Base-by-base conservation (phyloP, 1,140 invertebrate species). In the Ruditapes philippinarum region DNA sequence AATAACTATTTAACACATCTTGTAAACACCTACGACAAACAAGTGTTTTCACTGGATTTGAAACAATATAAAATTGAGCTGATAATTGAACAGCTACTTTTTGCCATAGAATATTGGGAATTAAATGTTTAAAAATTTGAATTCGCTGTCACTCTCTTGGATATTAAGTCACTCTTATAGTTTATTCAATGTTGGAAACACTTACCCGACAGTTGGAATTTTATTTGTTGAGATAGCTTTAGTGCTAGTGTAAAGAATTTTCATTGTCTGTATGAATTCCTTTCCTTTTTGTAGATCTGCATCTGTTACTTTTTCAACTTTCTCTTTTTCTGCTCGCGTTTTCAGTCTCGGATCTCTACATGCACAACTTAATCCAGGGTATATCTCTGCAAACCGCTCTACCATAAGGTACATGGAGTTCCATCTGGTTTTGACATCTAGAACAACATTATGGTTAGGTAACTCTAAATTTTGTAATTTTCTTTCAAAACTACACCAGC, bases 321-420 rank as follows among this genome's bases (percentile, higher is more conserved):
- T 73, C 1, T 73, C 68, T 38, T 73, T 73, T 1, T 73, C 68
- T 31, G 17, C 68, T 38, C 68, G 31, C 38, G 1, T 25, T 38
- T 38, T 73, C 28, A 73, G 68, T 73, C 31, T 73, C 5, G 68
- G 68, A 45, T 38, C 31, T 28, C 65, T 68, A 38, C 33, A 73
- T 36, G 68, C 68, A 38, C 9, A 1, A 73, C 68, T 38, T 73
- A 73, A 17, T 73, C 68, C 68, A 38, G 68, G 68, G 17, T 73
- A 73, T 38, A 73, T 17, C 33, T 73, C 68, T 9, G 68, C 68
- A 38, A 73, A 73, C 17, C 68, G 68, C 17, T 73, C 68, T 5
- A 45, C 33, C 68, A 40, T 73, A 12, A 73, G 68, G n/a, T 73
- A 73, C 36, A 38, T 73, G 19, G 68, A 73, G 68, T 73, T 38